These are phyloP conservation scores for Lasioglossum malachurum DNA, from an alignment of 2,888 invertebrate genomes.

Conservation along the genomic window DNA sequence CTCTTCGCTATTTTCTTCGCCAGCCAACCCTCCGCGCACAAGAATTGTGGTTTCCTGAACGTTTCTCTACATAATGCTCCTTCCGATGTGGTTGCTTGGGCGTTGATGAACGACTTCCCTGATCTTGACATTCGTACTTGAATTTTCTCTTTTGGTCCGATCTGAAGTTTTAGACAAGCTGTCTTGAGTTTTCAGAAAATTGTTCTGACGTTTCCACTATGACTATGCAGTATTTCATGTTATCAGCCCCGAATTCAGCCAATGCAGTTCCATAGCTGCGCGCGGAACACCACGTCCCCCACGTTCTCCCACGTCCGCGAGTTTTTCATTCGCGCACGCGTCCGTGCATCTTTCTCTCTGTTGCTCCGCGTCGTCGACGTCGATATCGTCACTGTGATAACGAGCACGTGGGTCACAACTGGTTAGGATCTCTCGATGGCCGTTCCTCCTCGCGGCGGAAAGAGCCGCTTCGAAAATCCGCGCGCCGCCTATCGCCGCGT, in stretches of 20 bases:
- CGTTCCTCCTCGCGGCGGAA: slow-evolving; percentile 50
- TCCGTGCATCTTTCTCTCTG: not conserved
- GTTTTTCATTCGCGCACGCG: slow-evolving; percentile 15
- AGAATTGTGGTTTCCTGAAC: not conserved
- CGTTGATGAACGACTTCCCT: not conserved
- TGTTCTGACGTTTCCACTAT: not conserved
- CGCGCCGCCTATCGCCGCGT: slow-evolving; percentile 21
- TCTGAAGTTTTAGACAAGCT: not conserved
- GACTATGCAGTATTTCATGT: not conserved
- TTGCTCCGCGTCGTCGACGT: slow-evolving; percentile 2
- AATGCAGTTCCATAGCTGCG: not conserved
- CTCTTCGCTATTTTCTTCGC: not conserved
- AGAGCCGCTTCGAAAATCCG: slow-evolving; percentile 12
- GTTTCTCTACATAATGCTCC: not conserved
- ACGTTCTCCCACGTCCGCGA: slow-evolving; percentile 77
- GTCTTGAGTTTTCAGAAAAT: not conserved
- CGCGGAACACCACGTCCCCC: slow-evolving; percentile 76
- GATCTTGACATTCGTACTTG: not conserved
- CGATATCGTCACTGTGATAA: slow-evolving; percentile 61
- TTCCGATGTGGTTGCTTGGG: not conserved
- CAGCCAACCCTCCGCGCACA: not conserved
- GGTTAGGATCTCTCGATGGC: slow-evolving; percentile 40
- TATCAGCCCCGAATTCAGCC: not conserved
- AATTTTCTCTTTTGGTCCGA: not conserved
- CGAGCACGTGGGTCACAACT: slow-evolving; percentile 70